Evolutionary conservation across 2,888 invertebrate genomes (phyloP).

Genomic region (Sepiola atlantica): DNA sequence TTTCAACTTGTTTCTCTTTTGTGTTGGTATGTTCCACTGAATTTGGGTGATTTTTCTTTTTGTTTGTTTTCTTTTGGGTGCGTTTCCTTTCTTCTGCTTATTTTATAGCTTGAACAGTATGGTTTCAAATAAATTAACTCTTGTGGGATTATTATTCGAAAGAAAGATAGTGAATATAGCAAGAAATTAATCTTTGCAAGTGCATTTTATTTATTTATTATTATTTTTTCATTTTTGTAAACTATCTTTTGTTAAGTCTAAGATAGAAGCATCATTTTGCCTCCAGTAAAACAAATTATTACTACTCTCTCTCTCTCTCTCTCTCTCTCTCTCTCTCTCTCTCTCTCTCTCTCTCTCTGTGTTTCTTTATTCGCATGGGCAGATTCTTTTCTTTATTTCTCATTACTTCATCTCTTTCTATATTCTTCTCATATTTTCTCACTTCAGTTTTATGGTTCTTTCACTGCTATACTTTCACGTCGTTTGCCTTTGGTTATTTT

Average conservation of each 20-base stretch:
- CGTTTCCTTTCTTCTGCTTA: neutral
- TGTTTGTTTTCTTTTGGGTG: too few relatives aligned
- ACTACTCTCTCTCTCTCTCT: too few relatives aligned
- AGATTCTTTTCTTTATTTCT: neutral
- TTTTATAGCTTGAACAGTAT: slow-evolving; percentile 16
- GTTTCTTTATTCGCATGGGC: neutral
- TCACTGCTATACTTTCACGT: too few relatives aligned
- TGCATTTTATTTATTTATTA: neutral
- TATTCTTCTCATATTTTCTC: too few relatives aligned
- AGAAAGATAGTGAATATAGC: slow-evolving; percentile 3
- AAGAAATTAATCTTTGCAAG: neutral
- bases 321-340: too few relatives aligned
- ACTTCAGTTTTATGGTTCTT: too few relatives aligned
- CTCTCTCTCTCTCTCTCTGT: too few relatives aligned
- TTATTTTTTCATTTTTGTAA: neutral
- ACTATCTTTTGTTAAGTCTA: neutral
- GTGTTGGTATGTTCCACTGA: neutral
- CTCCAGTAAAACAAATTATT: neutral
- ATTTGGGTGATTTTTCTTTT: neutral
- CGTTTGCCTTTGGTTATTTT: too few relatives aligned
- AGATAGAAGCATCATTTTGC: neutral
- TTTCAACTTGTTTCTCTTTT: neutral
- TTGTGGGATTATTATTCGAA: slow-evolving; percentile 16
- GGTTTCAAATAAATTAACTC: neutral
- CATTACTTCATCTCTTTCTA: too few relatives aligned